Evolutionary conservation across 2,888 invertebrate species (phyloP).

Genomic region (Cosmopolites sordidus): DNA sequence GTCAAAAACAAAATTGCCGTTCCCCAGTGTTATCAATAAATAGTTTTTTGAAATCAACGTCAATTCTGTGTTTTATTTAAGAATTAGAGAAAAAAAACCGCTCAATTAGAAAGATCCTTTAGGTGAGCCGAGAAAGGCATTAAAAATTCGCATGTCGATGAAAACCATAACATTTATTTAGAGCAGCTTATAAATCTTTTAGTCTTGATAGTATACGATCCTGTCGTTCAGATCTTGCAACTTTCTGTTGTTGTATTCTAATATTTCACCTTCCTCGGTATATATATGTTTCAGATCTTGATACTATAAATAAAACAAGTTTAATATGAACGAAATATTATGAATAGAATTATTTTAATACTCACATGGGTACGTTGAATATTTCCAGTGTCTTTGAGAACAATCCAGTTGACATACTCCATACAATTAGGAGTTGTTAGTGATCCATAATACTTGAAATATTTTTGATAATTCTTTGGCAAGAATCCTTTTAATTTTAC

Average conservation of each 20-base stretch:
- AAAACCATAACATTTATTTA: too few species aligned
- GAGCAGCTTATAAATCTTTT: too few species aligned
- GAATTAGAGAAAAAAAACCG: too few species aligned
- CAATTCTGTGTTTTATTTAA: too few species aligned
- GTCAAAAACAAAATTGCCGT: too few species aligned
- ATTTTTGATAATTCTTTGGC: constrained; percentile 40
- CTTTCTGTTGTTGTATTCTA: constrained; percentile 47
- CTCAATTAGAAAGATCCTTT: too few species aligned
- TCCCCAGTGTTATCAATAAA: too few species aligned
- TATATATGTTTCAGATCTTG: neutral
- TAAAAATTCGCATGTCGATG: too few species aligned
- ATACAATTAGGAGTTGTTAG: constrained; percentile 68
- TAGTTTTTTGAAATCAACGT: too few species aligned
- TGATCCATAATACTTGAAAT: constrained; percentile 66
- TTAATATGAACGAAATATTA: too few species aligned
- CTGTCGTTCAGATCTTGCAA: constrained; percentile 46
- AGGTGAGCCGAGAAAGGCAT: too few species aligned
- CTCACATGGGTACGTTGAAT: constrained; percentile 42
- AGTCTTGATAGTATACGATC: constrained; percentile 25
- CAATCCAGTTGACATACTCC: constrained; percentile 67
- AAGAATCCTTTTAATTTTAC: constrained; percentile 19
- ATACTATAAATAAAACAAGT: neutral
- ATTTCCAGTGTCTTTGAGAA: constrained; percentile 51
- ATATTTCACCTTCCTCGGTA: neutral
- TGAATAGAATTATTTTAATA: too few species aligned